Conservation (phyloP, 2,888 invertebrate genomes). For the Ditylenchus weischeri region DNA sequence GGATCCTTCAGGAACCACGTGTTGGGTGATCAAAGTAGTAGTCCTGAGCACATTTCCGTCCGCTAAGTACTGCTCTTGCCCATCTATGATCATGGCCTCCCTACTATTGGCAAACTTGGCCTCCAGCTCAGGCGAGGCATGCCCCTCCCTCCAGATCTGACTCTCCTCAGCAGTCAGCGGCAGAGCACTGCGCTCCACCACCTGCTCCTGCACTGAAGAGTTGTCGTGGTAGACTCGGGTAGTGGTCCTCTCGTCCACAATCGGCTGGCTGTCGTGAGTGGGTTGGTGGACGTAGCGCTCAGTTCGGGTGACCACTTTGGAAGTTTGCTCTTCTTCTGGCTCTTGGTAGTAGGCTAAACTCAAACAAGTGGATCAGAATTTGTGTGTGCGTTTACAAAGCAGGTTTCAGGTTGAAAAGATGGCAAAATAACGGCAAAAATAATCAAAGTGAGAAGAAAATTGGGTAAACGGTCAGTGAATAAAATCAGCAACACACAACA, state of each 20-base stretch:
- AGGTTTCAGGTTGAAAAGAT: no score
- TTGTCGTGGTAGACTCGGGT: slow-evolving; percentile 46
- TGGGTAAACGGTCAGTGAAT: no score
- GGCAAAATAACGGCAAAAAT: no score
- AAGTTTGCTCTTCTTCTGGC: slow-evolving; percentile 15
- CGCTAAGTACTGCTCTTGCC: slow-evolving; percentile 24
- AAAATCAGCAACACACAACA: no score
- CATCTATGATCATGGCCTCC: slow-evolving; percentile 40
- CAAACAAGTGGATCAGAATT: slow-evolving; percentile 12
- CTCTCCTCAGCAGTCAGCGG: slow-evolving; percentile 50
- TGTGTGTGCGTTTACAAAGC: no score
- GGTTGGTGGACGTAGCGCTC: slow-evolving; percentile 54
- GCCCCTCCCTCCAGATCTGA: slow-evolving; percentile 37
- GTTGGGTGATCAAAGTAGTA: slow-evolving; percentile 30
- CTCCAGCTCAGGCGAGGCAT: slow-evolving; percentile 16
- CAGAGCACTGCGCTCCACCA: slow-evolving; percentile 41
- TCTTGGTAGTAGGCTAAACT: slow-evolving; percentile 14
- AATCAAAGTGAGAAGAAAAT: no score
- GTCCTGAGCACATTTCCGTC: slow-evolving; percentile 7
- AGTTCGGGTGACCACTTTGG: slow-evolving; percentile 41
- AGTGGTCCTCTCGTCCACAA: slow-evolving; percentile 54
- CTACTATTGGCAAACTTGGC: slow-evolving; percentile 31
- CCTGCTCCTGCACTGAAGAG: slow-evolving; percentile 45
- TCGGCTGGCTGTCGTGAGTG: slow-evolving; percentile 45
- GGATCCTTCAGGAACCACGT: slow-evolving; percentile 21